A percentile compares a stretch with the other conserved stretches of the same genome.
phyloP scores from a whole-genome alignment of 2,888 invertebrate species.

The Hartigia nigra region DNA sequence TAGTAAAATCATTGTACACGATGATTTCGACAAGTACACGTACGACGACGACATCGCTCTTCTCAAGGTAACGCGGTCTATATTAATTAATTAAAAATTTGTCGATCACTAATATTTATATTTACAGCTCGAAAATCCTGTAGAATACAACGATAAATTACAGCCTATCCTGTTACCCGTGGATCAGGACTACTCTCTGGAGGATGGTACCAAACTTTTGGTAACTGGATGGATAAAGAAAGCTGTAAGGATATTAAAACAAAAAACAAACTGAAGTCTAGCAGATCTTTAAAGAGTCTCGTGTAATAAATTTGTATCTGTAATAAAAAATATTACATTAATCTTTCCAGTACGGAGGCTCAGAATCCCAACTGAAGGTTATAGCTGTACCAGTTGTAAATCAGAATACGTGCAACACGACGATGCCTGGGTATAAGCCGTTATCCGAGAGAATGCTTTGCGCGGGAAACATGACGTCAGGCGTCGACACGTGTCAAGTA shows the following conservation, averaged over 20 bases:
- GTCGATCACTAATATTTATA: background rate
- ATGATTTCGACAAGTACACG: background rate
- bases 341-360: background rate
- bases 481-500: background rate
- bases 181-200: constrained; percentile 36
- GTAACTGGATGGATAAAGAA: constrained; percentile 39
- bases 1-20: background rate
- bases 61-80: constrained; percentile 4
- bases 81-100: background rate
- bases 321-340: background rate
- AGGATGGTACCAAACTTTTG: constrained; percentile 29
- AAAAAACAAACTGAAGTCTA: background rate
- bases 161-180: constrained; percentile 44
- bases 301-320: background rate
- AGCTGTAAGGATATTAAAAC: background rate
- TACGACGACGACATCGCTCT: background rate
- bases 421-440: constrained; percentile 46
- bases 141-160: constrained; percentile 33
- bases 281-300: background rate
- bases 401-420: constrained; percentile 28
- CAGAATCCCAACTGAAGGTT: constrained; percentile 21
- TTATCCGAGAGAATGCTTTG: constrained; percentile 22
- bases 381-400: constrained; percentile 32
- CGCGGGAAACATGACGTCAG: constrained; percentile 16
- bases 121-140: constrained; percentile 41